Base-by-base conservation (phyloP, 2,888 invertebrate genomes). In the Oligia latruncula region DNA sequence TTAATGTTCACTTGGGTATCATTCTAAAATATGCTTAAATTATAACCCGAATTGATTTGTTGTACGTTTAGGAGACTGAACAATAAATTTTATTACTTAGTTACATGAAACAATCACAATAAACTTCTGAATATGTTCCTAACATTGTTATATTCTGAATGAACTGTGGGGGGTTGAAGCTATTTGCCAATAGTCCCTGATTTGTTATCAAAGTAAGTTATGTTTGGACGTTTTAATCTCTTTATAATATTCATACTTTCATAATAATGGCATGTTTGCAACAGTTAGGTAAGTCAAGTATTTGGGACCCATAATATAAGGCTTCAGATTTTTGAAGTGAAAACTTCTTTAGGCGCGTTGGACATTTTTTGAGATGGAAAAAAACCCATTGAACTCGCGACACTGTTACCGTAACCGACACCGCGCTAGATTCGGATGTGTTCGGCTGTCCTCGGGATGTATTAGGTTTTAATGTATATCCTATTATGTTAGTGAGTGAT, bases 141-240 rank as follows among this genome's bases (percentile, higher is more conserved):
- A 52, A 60, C 52, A n/a, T 78, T 62, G 62, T 75, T 83, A 75
- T 20, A 60, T 55, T 68, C 29, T 73, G 35, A 43, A 82, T 84
- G 72, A 78, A 52, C 46, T 65, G 46, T 64, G 62, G 78, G 84
- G 75, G 65, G 13, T 80, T 72, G 79, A 85, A 74, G 66, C 66
- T 85, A 76, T 46, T 74, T 62, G 74, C 74, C 71, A 87, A 85
- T 77, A 46, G 70, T 43, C 65, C 72, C 52, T 83, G 75, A 43
- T 29, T 67, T 20, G n/a, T 72, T 80, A 23, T 68, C 17, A 65
- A 35, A 15, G 29, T 58, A 35, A 64, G 40, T 29, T 71, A 52
- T 55, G 29, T 72, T 40, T 71, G 20, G 35, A 80, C 35, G 6
- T 65, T 80, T 74, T 74, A 62, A 87, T 0, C 55, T 20, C 84